phyloP scores from a whole-genome alignment of 1,140 invertebrate genomes.

The Geopemphigus sp. region DNA sequence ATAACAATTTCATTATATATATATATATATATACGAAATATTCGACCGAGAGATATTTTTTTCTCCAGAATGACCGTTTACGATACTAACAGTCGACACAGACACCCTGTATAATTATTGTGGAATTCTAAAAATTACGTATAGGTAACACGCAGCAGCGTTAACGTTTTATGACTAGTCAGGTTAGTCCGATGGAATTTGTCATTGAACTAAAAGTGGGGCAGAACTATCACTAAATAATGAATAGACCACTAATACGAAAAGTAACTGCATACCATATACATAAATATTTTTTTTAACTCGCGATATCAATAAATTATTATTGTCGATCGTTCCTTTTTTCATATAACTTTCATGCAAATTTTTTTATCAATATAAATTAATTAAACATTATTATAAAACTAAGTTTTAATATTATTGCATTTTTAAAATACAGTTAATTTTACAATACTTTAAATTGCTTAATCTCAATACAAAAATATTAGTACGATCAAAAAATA shows the following conservation, averaged over 20 bases:
- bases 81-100: background rate
- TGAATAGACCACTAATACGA: constrained; percentile 37
- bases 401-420: background rate
- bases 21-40: background rate
- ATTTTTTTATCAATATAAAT: constrained; percentile 22
- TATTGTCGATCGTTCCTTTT: background rate
- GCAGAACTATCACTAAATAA: constrained; percentile 50
- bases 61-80: background rate
- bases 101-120: constrained; percentile 32
- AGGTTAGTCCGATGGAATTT: constrained; percentile 48
- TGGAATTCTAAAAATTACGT: constrained; percentile 46
- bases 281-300: constrained; percentile 29
- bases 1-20: background rate
- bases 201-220: constrained; percentile 49
- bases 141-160: constrained; percentile 13
- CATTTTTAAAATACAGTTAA: background rate
- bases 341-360: constrained; percentile 2
- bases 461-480: constrained; percentile 33
- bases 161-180: constrained; percentile 48
- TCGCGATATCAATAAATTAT: constrained; percentile 24
- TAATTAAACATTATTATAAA: background rate
- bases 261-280: constrained; percentile 44
- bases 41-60: background rate
- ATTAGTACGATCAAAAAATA: constrained; percentile 40
- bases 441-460: background rate